These are phyloP conservation scores for Pipistrellus pygmaeus DNA, from an alignment of 2,797 vertebrate species.

Conservation along the genomic window DNA sequence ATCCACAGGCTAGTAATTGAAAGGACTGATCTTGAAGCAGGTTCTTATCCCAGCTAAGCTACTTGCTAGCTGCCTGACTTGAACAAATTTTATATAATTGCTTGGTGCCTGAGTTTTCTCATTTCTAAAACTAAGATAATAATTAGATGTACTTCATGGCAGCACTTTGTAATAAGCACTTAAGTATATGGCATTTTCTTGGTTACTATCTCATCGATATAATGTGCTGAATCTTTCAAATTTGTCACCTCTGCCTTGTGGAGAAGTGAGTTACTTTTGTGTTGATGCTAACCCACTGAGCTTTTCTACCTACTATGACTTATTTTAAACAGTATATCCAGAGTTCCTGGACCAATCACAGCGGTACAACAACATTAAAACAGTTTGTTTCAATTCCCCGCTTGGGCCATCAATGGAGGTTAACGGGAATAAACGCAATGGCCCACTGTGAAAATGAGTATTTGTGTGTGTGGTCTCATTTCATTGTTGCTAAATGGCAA, in stretches of 20 bases:
- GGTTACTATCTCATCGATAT: not conserved
- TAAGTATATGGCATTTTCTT: not conserved
- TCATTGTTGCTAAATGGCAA: not conserved
- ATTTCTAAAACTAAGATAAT: conserved; percentile 8
- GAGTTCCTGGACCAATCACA: not conserved
- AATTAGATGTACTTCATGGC: not conserved
- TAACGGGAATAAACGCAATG: not conserved
- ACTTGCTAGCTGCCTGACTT: not conserved
- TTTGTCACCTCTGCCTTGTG: not conserved
- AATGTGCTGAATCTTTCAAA: not conserved
- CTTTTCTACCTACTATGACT: not conserved
- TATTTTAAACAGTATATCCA: not conserved
- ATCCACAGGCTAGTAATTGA: not conserved
- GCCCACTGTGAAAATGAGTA: not conserved
- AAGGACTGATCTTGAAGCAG: not conserved
- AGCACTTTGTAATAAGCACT: not conserved
- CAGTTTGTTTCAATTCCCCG: not conserved
- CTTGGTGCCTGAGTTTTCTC: not conserved
- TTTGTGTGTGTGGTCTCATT: not conserved
- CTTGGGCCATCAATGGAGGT: not conserved
- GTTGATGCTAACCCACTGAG: not conserved
- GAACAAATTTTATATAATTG: not conserved
- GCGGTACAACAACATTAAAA: not conserved
- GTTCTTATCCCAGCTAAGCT: not conserved
- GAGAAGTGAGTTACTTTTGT: not conserved